These are phyloP conservation scores for Anolis carolinensis DNA, from an alignment of 2,113 vertebrate species.

Conservation along the genomic window DNA sequence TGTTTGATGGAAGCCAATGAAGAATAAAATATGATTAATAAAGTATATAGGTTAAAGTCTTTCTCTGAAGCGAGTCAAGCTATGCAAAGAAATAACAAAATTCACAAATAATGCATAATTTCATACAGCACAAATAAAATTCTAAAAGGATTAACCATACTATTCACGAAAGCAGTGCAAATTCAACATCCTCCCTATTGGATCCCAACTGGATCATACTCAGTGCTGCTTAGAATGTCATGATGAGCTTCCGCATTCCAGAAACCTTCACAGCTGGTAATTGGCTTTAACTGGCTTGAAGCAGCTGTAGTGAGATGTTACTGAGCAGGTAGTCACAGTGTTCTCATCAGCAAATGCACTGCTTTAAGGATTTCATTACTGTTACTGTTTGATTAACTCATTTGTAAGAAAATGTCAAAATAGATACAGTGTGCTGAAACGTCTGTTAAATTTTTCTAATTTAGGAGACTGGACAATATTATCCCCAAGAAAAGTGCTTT, in stretches of 20 bases:
- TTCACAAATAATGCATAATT: neutral
- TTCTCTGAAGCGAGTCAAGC: neutral
- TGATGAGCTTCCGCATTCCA: neutral
- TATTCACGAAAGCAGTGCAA: neutral
- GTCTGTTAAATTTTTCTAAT: neutral
- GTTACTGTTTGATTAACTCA: neutral
- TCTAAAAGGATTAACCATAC: neutral
- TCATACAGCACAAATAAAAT: neutral
- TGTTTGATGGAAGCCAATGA: neutral
- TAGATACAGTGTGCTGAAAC: neutral
- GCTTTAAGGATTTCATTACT: neutral
- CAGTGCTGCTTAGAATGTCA: neutral
- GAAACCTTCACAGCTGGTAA: neutral
- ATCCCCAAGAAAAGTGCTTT: neutral
- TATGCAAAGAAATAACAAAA: neutral
- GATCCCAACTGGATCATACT: neutral
- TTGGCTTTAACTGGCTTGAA: neutral
- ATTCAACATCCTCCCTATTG: neutral
- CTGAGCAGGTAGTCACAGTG: neutral
- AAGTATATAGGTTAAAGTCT: neutral
- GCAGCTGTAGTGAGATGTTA: neutral
- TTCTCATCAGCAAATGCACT: neutral
- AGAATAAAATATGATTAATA: neutral
- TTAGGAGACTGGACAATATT: neutral
- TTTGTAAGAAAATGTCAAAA: neutral